Evolutionary conservation across 1,140 invertebrate species (phyloP).

Genomic region (Sarcophaga bullata): DNA sequence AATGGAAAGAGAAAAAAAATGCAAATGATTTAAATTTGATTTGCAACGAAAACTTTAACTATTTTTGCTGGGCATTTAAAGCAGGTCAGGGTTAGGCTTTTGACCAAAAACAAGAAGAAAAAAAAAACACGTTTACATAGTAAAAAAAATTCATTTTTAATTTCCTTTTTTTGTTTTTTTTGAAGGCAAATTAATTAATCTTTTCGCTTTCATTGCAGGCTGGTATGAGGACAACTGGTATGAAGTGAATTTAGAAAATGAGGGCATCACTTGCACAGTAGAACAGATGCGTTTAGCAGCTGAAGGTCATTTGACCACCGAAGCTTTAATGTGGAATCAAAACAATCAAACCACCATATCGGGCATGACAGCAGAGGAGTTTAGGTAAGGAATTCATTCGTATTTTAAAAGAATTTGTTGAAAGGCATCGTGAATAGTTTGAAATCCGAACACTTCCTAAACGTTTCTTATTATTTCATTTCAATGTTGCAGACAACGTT

Average conservation of each 20-base stretch:
- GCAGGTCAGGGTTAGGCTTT: too few species aligned
- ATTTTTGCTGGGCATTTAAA: too few species aligned
- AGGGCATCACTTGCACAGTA: slow-evolving; percentile 90
- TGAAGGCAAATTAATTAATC: background rate
- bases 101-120: too few species aligned
- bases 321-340: slow-evolving; percentile 98
- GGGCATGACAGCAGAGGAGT: slow-evolving; percentile 87
- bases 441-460: background rate
- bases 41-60: background rate
- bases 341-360: slow-evolving; percentile 91
- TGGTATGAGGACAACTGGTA: slow-evolving; percentile 99
- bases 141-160: background rate
- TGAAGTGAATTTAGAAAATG: slow-evolving; percentile 85
- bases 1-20: background rate
- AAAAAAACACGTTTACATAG: background rate
- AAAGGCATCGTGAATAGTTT: too few species aligned
- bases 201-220: slow-evolving; percentile 68
- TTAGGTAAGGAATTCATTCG: slow-evolving; percentile 66
- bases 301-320: slow-evolving; percentile 97
- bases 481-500: slow-evolving; percentile 71
- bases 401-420: too few species aligned
- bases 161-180: background rate
- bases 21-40: background rate
- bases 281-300: slow-evolving; percentile 94
- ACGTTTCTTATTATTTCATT: slow-evolving; percentile 17